Percentiles rank a stretch among this genome's conserved stretches.
Evolutionary conservation across 35 echinoderm and acorn worm species (phyloP).

Genomic region (Patiria miniata): DNA sequence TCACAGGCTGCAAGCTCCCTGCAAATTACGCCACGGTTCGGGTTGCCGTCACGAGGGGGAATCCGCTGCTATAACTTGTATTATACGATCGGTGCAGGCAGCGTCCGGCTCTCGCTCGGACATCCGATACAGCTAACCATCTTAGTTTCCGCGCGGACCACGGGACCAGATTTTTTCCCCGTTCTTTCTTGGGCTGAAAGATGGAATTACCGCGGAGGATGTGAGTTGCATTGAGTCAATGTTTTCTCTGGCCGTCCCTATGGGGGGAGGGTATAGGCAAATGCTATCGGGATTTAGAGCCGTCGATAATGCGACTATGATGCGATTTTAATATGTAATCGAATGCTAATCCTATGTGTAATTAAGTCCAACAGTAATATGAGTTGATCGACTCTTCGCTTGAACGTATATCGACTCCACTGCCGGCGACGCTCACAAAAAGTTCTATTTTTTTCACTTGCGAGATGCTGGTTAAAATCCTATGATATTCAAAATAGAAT

Average conservation of each 20-base stretch:
- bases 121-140: not conserved
- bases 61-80: too few relatives aligned
- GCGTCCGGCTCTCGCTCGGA: not conserved
- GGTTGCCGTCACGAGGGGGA: slow-evolving; percentile 15
- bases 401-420: too few relatives aligned
- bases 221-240: not conserved
- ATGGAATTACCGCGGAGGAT: slow-evolving; percentile 16
- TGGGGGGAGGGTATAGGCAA: not conserved
- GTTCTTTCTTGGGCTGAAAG: not conserved
- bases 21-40: slow-evolving; percentile 18
- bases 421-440: too few relatives aligned
- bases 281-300: not conserved
- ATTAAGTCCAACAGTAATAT: slow-evolving; percentile 14
- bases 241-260: not conserved
- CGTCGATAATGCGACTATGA: not conserved
- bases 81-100: too few relatives aligned
- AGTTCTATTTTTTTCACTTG: too few relatives aligned
- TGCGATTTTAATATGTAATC: slow-evolving; percentile 14
- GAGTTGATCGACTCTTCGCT: not conserved
- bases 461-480: too few relatives aligned
- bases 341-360: not conserved
- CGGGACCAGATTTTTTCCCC: too few relatives aligned
- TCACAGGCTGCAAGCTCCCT: slow-evolving; percentile 4
- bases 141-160: too few relatives aligned
- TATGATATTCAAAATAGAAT: too few relatives aligned